A percentile compares a stretch with the other conserved stretches of the same genome.
These are phyloP conservation scores for Poecilia latipinna DNA, from an alignment of 2,113 vertebrate species.

Conservation along the genomic window DNA sequence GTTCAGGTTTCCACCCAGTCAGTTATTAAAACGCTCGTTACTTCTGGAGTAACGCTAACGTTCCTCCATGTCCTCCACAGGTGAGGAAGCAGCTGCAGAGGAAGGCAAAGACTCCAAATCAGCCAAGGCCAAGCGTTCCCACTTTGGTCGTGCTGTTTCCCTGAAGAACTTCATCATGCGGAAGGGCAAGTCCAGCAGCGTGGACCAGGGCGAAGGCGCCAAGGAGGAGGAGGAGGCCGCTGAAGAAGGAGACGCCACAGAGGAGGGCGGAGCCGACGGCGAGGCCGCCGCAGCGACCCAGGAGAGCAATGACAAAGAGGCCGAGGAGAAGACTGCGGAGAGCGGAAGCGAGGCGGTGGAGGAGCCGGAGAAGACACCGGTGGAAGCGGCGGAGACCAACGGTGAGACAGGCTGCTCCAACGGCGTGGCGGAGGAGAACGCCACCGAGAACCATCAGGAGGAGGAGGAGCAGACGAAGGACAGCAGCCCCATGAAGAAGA, in stretches of 20 bases:
- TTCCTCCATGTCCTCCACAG: slow-evolving; percentile 34
- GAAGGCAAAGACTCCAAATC: slow-evolving; percentile 78
- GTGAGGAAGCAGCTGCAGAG: slow-evolving; percentile 70
- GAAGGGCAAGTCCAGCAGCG: slow-evolving; percentile 81
- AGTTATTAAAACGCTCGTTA: not conserved
- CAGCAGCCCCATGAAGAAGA: slow-evolving; percentile 71
- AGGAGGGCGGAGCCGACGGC: slow-evolving; percentile 34
- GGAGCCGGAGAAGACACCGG: slow-evolving; percentile 43
- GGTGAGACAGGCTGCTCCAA: slow-evolving; percentile 78
- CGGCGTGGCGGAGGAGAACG: slow-evolving; percentile 69
- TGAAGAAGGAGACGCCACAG: slow-evolving; percentile 48
- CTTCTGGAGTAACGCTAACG: not conserved
- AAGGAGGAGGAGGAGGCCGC: slow-evolving; percentile 65
- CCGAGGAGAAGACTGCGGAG: slow-evolving; percentile 36
- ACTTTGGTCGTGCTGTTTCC: slow-evolving; percentile 82
- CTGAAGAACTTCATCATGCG: slow-evolving; percentile 85
- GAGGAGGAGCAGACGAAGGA: slow-evolving; percentile 62
- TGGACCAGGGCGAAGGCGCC: slow-evolving; percentile 73
- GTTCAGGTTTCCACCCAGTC: not conserved
- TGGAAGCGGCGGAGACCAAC: slow-evolving; percentile 67
- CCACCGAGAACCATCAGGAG: slow-evolving; percentile 74
- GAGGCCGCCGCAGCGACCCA: slow-evolving; percentile 32
- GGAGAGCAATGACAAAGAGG: slow-evolving; percentile 50
- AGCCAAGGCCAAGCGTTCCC: slow-evolving; percentile 79
- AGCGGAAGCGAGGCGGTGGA: not conserved